Evolutionary conservation across 2,797 vertebrate species (phyloP).

Genomic region (Anolis apletophallus): DNA sequence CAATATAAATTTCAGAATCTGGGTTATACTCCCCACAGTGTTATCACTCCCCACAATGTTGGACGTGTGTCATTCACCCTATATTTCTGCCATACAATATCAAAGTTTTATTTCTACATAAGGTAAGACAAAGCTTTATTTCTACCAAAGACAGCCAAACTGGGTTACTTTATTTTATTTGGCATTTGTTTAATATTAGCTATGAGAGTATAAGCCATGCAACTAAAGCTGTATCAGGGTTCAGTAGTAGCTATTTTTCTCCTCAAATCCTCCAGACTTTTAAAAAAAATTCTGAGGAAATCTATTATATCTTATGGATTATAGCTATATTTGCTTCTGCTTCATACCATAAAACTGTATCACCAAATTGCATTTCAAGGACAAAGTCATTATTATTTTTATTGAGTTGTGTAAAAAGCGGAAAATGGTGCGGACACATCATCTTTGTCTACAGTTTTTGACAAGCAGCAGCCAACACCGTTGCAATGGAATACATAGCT

Average conservation of each 20-base stretch:
- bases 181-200: neutral
- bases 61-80: neutral
- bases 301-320: neutral
- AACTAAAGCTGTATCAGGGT: neutral
- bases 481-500: slow-evolving; percentile 11
- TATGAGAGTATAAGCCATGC: neutral
- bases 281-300: neutral
- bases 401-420: slow-evolving; percentile 48
- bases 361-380: slow-evolving; percentile 44
- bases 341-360: slow-evolving; percentile 53
- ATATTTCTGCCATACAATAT: neutral
- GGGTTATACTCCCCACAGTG: neutral
- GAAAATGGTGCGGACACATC: slow-evolving; percentile 47
- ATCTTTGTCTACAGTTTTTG: slow-evolving; percentile 18
- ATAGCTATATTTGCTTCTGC: slow-evolving; percentile 10
- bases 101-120: neutral
- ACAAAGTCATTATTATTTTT: slow-evolving; percentile 44
- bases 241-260: neutral
- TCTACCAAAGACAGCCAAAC: neutral
- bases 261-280: neutral
- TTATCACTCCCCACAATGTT: neutral
- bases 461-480: slow-evolving; percentile 40
- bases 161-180: neutral
- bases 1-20: neutral
- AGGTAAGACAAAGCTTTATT: neutral